phyloP scores from a whole-genome alignment of 2,888 invertebrate species.

The Anthrax anthrax region DNA sequence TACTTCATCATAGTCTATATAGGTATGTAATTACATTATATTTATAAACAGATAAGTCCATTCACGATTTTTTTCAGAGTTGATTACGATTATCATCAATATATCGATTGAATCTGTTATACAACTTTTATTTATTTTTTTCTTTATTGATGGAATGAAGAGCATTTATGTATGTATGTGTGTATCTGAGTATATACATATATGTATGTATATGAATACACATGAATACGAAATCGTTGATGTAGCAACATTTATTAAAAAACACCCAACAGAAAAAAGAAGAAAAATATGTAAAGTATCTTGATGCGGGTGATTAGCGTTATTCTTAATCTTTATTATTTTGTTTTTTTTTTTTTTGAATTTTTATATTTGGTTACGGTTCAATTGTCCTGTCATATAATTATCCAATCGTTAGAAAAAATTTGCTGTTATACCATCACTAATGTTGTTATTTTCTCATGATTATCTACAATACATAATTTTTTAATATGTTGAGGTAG shows the following conservation, averaged over 20 bases:
- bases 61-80: conserved; percentile 8
- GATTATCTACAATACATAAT: no score
- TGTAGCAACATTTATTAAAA: not conserved
- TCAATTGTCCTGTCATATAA: not conserved
- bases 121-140: not conserved
- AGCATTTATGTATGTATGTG: not conserved
- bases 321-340: not conserved
- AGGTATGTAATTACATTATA: not conserved
- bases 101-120: not conserved
- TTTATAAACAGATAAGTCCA: not conserved
- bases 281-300: not conserved
- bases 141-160: not conserved
- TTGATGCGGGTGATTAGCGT: not conserved
- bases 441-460: no score
- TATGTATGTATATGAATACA: no score
- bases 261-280: no score
- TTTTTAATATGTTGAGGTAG: no score
- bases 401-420: not conserved
- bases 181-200: no score
- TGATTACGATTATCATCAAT: conserved; percentile 4
- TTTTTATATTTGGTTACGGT: not conserved
- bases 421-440: no score
- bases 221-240: no score
- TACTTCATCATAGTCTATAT: no score
- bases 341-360: not conserved